A percentile compares a stretch with the other conserved stretches of the same genome.
Evolutionary conservation across 1,140 invertebrate species (phyloP).

Genomic region (Drosophila tani): DNA sequence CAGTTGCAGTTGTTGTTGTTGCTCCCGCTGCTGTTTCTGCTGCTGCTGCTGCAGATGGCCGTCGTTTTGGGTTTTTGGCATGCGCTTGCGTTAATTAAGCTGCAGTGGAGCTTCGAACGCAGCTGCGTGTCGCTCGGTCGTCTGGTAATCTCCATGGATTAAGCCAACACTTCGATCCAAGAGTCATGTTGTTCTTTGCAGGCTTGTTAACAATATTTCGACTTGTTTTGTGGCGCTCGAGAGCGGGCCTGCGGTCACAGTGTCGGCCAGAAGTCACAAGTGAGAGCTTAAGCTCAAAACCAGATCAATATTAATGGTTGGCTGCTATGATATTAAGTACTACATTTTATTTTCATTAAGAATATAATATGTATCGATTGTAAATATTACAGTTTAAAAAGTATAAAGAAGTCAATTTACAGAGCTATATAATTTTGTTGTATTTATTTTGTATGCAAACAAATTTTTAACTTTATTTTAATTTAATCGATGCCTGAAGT

Average conservation of each 20-base stretch:
- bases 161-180: conserved; percentile 71
- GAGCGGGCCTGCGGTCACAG: conserved; percentile 60
- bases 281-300: conserved; percentile 44
- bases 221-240: conserved; percentile 50
- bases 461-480: no score
- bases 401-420: no score
- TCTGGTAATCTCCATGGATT: conserved; percentile 79
- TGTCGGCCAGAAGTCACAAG: conserved; percentile 52
- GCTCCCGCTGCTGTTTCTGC: conserved; percentile 5
- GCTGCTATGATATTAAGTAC: background rate
- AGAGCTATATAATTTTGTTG: no score
- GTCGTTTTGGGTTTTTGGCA: conserved; percentile 70
- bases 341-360: background rate
- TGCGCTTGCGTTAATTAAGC: conserved; percentile 79
- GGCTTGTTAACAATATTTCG: conserved; percentile 79
- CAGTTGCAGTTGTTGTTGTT: conserved; percentile 22
- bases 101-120: conserved; percentile 42
- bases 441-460: no score
- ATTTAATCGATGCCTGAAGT: background rate
- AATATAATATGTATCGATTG: background rate
- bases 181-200: conserved; percentile 77
- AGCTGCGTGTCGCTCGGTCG: conserved; percentile 61
- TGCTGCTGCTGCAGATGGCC: conserved; percentile 28
- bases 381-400: no score
- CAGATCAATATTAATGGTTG: conserved; percentile 7